Evolutionary conservation across 2,113 vertebrate species (phyloP).

Genomic region (Pomatorhinus ruficollis): DNA sequence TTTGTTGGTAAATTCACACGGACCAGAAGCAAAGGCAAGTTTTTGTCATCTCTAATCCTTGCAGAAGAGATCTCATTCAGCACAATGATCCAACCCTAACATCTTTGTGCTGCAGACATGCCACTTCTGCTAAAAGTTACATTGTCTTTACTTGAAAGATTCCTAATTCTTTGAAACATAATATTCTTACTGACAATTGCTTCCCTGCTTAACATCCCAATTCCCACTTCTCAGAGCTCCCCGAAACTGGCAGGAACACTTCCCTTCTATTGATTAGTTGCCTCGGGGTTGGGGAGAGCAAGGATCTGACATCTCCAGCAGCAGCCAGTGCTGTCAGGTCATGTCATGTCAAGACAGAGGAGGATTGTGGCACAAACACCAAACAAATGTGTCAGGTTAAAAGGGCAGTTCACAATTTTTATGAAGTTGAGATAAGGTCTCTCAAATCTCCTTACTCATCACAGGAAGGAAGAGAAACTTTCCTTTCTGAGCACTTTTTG

Average conservation of each 20-base stretch:
- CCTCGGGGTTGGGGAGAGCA: accelerated
- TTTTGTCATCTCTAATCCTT: neutral
- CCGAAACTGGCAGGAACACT: neutral
- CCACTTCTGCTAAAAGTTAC: neutral
- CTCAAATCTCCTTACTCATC: neutral
- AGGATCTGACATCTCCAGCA: neutral
- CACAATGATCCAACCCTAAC: accelerated
- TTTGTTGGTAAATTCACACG: neutral
- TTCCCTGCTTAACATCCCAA: neutral
- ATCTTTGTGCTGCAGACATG: neutral
- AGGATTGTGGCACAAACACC: neutral
- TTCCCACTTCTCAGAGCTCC: neutral
- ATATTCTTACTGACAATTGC: neutral
- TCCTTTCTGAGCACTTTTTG: neutral
- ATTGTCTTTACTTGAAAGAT: neutral
- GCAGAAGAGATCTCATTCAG: neutral
- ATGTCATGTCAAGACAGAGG: neutral
- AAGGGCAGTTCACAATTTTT: neutral
- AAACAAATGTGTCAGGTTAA: neutral
- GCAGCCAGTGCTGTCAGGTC: neutral
- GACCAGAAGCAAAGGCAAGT: neutral
- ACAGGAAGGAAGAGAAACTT: neutral
- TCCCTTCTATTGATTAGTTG: neutral
- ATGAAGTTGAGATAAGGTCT: neutral
- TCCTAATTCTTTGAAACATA: neutral